These are phyloP conservation scores for Ctenochaetus hawaiiensis DNA, from an alignment of 2,797 vertebrate genomes.

Conservation along the genomic window DNA sequence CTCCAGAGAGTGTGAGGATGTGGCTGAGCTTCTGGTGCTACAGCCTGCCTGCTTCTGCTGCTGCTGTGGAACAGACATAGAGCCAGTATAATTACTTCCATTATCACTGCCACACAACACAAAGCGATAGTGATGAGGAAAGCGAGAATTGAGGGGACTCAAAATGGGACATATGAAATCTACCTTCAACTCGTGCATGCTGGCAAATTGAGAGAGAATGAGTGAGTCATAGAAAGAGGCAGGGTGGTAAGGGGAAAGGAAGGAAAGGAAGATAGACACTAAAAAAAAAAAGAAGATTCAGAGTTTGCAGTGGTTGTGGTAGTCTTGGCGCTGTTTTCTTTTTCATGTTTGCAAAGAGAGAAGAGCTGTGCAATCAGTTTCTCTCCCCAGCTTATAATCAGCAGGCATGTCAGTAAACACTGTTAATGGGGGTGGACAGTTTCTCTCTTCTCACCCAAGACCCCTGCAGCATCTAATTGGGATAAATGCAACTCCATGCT, in stretches of 20 bases:
- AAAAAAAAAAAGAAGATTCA: not conserved
- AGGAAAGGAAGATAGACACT: constrained; percentile 18
- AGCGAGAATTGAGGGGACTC: constrained; percentile 57
- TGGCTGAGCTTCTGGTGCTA: constrained; percentile 49
- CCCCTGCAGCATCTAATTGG: constrained; percentile 86
- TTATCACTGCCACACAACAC: constrained; percentile 76
- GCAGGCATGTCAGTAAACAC: constrained; percentile 86
- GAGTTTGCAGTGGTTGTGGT: constrained; percentile 1
- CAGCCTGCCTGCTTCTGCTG: constrained; percentile 50
- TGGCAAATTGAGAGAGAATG: constrained; percentile 39
- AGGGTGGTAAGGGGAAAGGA: constrained; percentile 33
- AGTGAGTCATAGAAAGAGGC: constrained; percentile 37
- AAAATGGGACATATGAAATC: constrained; percentile 60
- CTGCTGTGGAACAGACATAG: constrained; percentile 67
- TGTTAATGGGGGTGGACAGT: constrained; percentile 85
- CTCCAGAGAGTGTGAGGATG: constrained; percentile 48
- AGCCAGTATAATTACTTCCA: constrained; percentile 81
- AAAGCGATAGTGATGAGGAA: constrained; percentile 44
- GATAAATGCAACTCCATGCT: constrained; percentile 85
- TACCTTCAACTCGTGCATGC: constrained; percentile 41
- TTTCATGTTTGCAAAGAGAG: constrained; percentile 59
- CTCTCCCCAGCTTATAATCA: constrained; percentile 76
- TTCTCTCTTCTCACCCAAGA: constrained; percentile 76
- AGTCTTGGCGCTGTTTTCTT: constrained; percentile 34
- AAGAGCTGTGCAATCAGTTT: constrained; percentile 59